These are phyloP conservation scores for Cercopithecus petaurista DNA, from an alignment of 2,797 vertebrate species.

Conservation along the genomic window DNA sequence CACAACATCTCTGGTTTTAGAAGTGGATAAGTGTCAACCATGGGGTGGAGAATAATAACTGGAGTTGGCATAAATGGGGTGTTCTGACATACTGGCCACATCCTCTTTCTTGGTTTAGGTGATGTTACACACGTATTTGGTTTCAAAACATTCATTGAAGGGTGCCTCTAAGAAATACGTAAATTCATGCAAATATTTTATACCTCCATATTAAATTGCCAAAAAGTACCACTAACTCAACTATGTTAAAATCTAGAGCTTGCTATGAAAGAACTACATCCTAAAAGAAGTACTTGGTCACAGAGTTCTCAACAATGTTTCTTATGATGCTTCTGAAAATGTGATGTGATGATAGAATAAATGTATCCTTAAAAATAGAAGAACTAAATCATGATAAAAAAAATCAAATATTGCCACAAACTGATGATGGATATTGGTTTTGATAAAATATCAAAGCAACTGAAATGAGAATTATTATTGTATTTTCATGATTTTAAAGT, in stretches of 20 bases:
- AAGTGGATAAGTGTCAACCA: neutral
- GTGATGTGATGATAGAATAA: neutral
- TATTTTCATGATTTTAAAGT: conserved; percentile 51
- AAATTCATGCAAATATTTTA: neutral
- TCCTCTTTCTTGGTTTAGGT: neutral
- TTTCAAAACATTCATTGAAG: neutral
- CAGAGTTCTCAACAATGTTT: neutral
- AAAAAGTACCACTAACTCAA: neutral
- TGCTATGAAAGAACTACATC: neutral
- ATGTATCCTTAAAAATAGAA: neutral
- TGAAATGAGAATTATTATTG: conserved; percentile 41
- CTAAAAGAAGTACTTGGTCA: neutral
- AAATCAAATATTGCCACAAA: conserved; percentile 54
- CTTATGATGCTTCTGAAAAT: neutral
- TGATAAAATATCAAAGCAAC: conserved; percentile 63
- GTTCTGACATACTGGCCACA: neutral
- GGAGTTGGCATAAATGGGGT: accelerated
- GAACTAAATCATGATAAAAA: conserved; percentile 32
- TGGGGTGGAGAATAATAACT: neutral
- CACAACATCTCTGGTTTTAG: neutral
- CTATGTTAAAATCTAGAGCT: neutral
- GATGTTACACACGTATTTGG: neutral
- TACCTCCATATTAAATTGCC: neutral
- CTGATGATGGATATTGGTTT: conserved; percentile 60
- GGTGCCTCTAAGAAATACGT: neutral